phyloP scores from a whole-genome alignment of 2,888 invertebrate species.

The Escarpia spicata region DNA sequence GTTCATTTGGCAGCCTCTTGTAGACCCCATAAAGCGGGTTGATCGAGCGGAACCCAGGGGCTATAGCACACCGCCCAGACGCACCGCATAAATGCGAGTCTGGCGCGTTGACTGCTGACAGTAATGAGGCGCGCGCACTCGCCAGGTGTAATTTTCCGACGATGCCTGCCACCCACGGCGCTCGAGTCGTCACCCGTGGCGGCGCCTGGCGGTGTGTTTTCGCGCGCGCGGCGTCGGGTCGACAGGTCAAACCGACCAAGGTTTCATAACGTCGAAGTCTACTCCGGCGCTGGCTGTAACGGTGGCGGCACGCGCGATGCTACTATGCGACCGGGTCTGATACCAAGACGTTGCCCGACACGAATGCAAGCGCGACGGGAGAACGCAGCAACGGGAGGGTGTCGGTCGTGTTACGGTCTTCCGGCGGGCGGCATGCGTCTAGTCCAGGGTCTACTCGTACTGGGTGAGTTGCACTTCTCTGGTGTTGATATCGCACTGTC shows the following conservation, averaged over 20 bases:
- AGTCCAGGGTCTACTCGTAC: background rate
- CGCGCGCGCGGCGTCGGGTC: constrained; percentile 4
- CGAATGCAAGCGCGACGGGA: background rate
- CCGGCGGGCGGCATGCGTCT: background rate
- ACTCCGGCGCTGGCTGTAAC: background rate
- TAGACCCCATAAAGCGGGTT: background rate
- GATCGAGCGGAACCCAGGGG: background rate
- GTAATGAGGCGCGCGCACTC: background rate
- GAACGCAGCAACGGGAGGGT: background rate
- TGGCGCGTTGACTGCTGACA: background rate
- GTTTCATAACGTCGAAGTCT: constrained; percentile 1
- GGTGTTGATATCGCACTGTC: background rate
- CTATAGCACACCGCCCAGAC: background rate
- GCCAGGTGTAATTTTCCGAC: constrained; percentile 9
- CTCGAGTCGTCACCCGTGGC: background rate
- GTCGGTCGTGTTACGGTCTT: background rate
- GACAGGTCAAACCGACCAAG: background rate
- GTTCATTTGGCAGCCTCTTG: background rate
- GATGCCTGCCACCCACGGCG: background rate
- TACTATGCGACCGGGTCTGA: background rate
- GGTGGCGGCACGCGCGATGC: background rate
- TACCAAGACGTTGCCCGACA: background rate
- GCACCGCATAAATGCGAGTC: background rate
- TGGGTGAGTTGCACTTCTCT: background rate
- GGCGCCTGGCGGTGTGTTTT: background rate